Conservation (phyloP, 2,113 vertebrate species). For the Lampris megalopsis region DNA sequence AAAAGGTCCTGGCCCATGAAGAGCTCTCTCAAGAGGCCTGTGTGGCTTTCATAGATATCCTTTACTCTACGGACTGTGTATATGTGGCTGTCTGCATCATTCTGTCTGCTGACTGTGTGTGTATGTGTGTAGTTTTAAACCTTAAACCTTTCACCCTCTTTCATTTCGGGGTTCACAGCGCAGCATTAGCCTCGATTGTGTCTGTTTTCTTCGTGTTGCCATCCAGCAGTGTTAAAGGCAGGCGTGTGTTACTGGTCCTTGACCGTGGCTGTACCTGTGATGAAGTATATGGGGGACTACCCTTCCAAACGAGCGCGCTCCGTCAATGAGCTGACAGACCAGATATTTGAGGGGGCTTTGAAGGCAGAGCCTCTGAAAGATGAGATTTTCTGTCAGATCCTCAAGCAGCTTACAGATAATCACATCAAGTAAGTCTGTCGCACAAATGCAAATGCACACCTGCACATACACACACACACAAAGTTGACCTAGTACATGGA, state of each 20-base stretch:
- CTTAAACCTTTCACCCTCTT: no score
- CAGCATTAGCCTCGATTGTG: no score
- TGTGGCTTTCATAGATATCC: constrained; percentile 96
- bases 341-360: constrained; percentile 97
- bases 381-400: constrained; percentile 94
- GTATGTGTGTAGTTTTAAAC: not conserved
- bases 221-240: no score
- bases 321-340: constrained; percentile 96
- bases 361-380: constrained; percentile 97
- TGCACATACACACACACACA: not conserved
- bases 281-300: constrained; percentile 99
- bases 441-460: not conserved
- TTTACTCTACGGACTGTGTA: constrained; percentile 24
- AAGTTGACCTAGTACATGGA: not conserved
- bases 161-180: no score
- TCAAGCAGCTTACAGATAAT: constrained; percentile 98
- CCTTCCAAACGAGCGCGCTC: constrained; percentile 93
- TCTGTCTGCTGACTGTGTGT: not conserved
- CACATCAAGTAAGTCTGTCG: constrained; percentile 87
- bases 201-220: no score
- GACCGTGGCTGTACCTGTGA: constrained; percentile 84
- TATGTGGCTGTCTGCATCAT: not conserved
- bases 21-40: constrained; percentile 96
- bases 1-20: constrained; percentile 92
- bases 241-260: constrained; percentile 77